Percentiles rank a stretch among this genome's conserved stretches.
phyloP scores from a whole-genome alignment of 64 coral and sea anemone species.

The Hydrozoanthus tunicans region DNA sequence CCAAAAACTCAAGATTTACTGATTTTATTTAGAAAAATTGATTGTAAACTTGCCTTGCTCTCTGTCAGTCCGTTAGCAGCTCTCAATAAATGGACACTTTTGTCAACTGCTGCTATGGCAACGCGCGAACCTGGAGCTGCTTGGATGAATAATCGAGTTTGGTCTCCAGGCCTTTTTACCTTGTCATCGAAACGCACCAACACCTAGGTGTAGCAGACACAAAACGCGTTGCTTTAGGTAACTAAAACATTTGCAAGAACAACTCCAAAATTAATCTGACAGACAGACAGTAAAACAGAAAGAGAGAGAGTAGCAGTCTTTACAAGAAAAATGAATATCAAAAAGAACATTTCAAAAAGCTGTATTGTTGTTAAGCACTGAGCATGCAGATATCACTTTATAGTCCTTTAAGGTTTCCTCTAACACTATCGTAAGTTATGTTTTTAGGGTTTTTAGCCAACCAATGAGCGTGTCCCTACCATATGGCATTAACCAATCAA shows the following conservation, averaged over 20 bases:
- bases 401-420: too few species aligned
- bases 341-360: too few species aligned
- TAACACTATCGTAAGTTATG: too few species aligned
- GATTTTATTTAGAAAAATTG: neutral
- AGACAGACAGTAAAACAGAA: neutral
- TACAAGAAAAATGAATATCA: too few species aligned
- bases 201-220: constrained; percentile 29
- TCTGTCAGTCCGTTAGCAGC: constrained; percentile 60
- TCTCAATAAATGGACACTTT: constrained; percentile 76
- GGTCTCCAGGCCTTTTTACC: constrained; percentile 67
- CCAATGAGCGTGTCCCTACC: neutral
- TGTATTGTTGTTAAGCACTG: too few species aligned
- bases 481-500: neutral
- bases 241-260: neutral
- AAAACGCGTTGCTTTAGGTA: neutral
- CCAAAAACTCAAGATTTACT: neutral
- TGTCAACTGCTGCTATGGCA: constrained; percentile 81
- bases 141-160: constrained; percentile 47
- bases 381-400: too few species aligned
- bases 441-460: neutral
- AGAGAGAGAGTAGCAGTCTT: too few species aligned
- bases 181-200: constrained; percentile 62
- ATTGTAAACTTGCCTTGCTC: constrained; percentile 52
- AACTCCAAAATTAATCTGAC: neutral
- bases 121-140: constrained; percentile 72